Evolutionary conservation across 2,113 vertebrate species (phyloP).

Genomic region (Lepisosteus osseus): DNA sequence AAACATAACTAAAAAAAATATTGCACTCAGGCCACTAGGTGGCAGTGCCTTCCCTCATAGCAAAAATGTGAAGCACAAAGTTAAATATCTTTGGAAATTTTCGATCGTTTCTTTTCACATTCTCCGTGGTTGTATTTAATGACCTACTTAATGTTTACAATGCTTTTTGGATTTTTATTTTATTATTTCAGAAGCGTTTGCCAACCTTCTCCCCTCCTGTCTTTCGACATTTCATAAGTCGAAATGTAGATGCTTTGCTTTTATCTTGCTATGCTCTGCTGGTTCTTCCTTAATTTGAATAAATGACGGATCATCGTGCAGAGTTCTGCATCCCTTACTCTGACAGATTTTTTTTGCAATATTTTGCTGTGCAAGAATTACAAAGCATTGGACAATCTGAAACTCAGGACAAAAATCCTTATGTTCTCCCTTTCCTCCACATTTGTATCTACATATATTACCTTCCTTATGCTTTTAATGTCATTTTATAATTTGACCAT

Average conservation of each 20-base stretch:
- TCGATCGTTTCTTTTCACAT: not conserved
- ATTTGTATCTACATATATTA: too few relatives aligned
- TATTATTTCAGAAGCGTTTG: not conserved
- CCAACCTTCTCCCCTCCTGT: not conserved
- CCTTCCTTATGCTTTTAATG: too few relatives aligned
- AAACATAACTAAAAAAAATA: too few relatives aligned
- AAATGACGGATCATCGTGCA: not conserved
- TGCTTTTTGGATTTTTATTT: not conserved
- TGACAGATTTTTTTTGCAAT: not conserved
- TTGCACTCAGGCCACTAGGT: slow-evolving; percentile 2
- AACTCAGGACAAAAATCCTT: too few relatives aligned
- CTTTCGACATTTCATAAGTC: not conserved
- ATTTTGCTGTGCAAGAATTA: not conserved
- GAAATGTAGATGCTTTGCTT: not conserved
- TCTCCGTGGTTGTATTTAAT: slow-evolving; percentile 2
- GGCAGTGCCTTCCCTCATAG: slow-evolving; percentile 5
- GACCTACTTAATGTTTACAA: not conserved
- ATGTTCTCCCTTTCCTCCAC: too few relatives aligned
- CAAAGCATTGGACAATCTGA: not conserved
- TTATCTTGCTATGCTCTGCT: not conserved
- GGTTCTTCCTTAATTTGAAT: not conserved
- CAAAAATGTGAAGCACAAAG: too few relatives aligned
- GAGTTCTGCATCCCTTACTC: not conserved
- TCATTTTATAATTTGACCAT: not conserved
- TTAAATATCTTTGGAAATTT: not conserved